phyloP scores from a whole-genome alignment of 1,140 invertebrate species.

The Saccostrea echinata region DNA sequence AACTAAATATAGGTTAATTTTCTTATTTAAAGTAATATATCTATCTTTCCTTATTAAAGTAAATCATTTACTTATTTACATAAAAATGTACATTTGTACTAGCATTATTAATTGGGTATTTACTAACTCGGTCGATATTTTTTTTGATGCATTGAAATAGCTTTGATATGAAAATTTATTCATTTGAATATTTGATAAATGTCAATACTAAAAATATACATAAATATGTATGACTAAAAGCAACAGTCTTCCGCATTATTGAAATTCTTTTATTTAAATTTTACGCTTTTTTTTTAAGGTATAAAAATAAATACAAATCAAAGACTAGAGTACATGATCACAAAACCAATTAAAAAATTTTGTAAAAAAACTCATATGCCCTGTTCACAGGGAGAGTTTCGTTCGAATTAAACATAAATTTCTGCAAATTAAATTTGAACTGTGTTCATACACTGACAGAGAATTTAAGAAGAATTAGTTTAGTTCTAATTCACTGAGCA shows the following conservation, averaged over 20 bases:
- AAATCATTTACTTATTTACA: background rate
- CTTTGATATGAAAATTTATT: background rate
- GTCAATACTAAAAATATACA: too few relatives aligned
- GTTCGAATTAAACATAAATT: too few relatives aligned
- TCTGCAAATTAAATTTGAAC: too few relatives aligned
- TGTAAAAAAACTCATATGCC: background rate
- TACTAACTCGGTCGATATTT: background rate
- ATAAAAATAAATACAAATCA: background rate
- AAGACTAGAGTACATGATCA: background rate
- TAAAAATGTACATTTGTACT: background rate
- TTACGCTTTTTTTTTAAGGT: background rate
- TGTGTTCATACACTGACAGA: too few relatives aligned
- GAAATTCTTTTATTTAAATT: background rate
- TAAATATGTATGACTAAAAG: background rate
- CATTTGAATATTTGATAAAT: too few relatives aligned
- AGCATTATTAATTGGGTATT: background rate
- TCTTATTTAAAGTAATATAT: background rate
- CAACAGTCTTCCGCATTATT: background rate
- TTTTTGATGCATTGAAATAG: background rate
- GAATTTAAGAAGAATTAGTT: too few relatives aligned
- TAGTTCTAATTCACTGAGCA: too few relatives aligned
- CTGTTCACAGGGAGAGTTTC: too few relatives aligned
- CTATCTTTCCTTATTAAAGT: background rate
- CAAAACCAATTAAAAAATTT: background rate
- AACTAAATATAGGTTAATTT: constrained; percentile 12